A percentile compares a stretch with the other conserved stretches of the same genome.
phyloP scores from a whole-genome alignment of 1,140 invertebrate genomes.

The Dolichoris vasculosae region DNA sequence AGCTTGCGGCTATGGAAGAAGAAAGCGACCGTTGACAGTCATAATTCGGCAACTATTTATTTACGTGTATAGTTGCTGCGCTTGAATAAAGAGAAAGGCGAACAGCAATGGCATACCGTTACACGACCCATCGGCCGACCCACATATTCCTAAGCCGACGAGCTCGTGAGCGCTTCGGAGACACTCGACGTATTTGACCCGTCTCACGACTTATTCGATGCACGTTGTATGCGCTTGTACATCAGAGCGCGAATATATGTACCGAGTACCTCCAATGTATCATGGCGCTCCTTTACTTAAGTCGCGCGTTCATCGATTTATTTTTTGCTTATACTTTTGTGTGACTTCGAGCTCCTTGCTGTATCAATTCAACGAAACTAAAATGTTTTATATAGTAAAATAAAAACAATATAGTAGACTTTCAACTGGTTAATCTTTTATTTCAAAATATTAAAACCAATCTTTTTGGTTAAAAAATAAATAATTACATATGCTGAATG shows the following conservation, averaged over 20 bases:
- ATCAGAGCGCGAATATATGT: too few species aligned
- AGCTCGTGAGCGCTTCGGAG: neutral
- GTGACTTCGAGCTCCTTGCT: neutral
- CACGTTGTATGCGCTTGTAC: too few species aligned
- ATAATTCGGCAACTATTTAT: neutral
- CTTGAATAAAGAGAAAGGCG: slow-evolving; percentile 60
- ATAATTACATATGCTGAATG: too few species aligned
- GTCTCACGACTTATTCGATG: neutral
- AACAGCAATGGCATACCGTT: slow-evolving; percentile 64
- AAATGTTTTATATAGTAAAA: neutral
- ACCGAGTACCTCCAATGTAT: neutral
- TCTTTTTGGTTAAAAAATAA: too few species aligned
- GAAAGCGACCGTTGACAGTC: slow-evolving; percentile 14
- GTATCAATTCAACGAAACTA: neutral
- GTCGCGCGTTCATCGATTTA: slow-evolving; percentile 3
- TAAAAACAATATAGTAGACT: neutral
- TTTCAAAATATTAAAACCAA: too few species aligned
- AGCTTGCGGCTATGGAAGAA: too few species aligned
- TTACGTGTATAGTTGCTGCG: slow-evolving; percentile 18
- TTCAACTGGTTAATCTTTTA: neutral
- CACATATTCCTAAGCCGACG: slow-evolving; percentile 58
- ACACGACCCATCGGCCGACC: slow-evolving; percentile 69
- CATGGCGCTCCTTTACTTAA: neutral
- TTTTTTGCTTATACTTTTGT: neutral
- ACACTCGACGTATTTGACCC: slow-evolving; percentile 40